Evolutionary conservation across 2,888 invertebrate genomes (phyloP).

Genomic region (Dolichopus griseipennis): DNA sequence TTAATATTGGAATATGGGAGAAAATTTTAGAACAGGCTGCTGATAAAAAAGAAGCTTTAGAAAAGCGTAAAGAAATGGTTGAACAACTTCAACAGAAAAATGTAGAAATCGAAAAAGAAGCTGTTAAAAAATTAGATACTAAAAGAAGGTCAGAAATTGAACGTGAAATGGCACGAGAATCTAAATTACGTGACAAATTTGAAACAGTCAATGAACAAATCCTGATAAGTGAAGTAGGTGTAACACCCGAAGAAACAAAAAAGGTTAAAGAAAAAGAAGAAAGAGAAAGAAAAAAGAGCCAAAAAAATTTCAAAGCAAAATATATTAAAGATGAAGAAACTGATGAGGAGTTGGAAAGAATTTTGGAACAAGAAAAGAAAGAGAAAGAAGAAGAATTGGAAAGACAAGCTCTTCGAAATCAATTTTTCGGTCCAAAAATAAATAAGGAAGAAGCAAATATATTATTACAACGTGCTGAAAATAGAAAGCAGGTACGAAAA

Average conservation of each 20-base stretch:
- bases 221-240: conserved; percentile 18
- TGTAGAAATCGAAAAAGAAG: conserved; percentile 36
- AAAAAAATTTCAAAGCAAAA: conserved; percentile 24
- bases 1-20: conserved; percentile 36
- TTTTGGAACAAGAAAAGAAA: conserved; percentile 8
- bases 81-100: conserved; percentile 35
- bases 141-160: conserved; percentile 36
- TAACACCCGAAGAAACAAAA: conserved; percentile 18
- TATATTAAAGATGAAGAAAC: background rate
- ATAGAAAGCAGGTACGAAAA: conserved; percentile 30
- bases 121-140: conserved; percentile 33
- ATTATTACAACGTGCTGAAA: conserved; percentile 28
- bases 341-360: background rate
- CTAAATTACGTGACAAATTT: conserved; percentile 31
- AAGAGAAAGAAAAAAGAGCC: conserved; percentile 12
- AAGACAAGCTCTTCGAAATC: conserved; percentile 8
- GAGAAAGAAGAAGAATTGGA: conserved; percentile 15
- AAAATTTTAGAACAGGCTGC: conserved; percentile 35
- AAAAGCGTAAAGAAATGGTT: conserved; percentile 37
- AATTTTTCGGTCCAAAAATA: conserved; percentile 9
- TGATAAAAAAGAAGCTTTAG: conserved; percentile 31
- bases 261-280: conserved; percentile 17
- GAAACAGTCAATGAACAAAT: conserved; percentile 19
- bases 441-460: conserved; percentile 21
- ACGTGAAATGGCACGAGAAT: conserved; percentile 35